Conservation (phyloP, 2,797 vertebrate species). For the Hoplostethus atlanticus region DNA sequence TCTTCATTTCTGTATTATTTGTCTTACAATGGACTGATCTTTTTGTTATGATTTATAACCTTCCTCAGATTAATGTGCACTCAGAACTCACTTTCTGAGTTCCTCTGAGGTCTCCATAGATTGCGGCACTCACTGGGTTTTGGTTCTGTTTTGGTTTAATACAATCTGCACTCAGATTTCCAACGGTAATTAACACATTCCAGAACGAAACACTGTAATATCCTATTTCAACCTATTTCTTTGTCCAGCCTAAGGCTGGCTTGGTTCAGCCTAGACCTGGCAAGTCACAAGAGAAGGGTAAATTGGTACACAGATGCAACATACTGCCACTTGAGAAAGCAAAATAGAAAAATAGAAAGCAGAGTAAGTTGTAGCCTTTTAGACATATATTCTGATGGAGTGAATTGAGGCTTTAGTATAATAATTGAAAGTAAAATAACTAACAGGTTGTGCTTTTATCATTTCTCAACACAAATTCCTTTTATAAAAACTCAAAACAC, state of each 20-base stretch:
- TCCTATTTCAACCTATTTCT: constrained; percentile 34
- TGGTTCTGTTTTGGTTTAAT: constrained; percentile 14
- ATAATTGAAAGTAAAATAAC: constrained; percentile 20
- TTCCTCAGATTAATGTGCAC: too few species aligned
- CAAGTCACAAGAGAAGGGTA: constrained; percentile 35
- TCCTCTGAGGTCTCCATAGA: too few species aligned
- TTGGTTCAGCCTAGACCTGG: constrained; percentile 25
- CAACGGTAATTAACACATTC: constrained; percentile 21
- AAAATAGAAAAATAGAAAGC: constrained; percentile 26
- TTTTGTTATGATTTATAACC: too few species aligned
- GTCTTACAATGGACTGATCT: too few species aligned
- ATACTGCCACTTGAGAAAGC: constrained; percentile 43
- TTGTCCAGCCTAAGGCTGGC: constrained; percentile 28
- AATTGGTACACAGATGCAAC: constrained; percentile 27
- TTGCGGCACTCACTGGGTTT: neutral
- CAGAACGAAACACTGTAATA: constrained; percentile 12
- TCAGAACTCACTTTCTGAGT: too few species aligned
- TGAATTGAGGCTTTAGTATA: constrained; percentile 16
- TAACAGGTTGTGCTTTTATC: neutral
- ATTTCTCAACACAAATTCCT: neutral
- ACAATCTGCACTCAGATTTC: constrained; percentile 14
- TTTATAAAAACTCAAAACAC: neutral
- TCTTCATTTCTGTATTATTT: too few species aligned
- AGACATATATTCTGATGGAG: constrained; percentile 25
- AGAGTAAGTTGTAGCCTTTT: constrained; percentile 22